Conservation (phyloP, 2,113 vertebrate species). For the Fulmarus glacialis region DNA sequence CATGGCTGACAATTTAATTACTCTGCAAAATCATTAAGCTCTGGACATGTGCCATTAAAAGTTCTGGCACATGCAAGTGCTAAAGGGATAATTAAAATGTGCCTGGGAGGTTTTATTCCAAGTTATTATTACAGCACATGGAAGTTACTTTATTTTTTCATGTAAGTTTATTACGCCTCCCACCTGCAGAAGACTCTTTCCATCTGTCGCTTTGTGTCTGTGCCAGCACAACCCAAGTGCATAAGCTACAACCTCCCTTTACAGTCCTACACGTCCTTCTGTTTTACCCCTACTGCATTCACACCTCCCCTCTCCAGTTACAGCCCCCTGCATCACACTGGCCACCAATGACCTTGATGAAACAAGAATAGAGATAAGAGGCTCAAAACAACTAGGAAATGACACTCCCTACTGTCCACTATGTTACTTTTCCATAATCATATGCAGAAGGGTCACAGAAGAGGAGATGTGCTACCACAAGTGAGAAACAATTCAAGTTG, state of each 20-base stretch:
- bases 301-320: neutral
- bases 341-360: neutral
- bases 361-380: neutral
- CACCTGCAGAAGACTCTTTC: neutral
- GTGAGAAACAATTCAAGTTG: neutral
- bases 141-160: neutral
- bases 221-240: neutral
- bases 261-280: neutral
- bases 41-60: neutral
- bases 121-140: neutral
- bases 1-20: neutral
- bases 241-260: neutral
- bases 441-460: rapidly evolving
- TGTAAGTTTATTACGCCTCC: neutral
- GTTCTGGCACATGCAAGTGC: neutral
- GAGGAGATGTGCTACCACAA: neutral
- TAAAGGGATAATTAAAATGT: neutral
- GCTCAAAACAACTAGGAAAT: neutral
- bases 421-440: rapidly evolving
- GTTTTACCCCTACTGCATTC: neutral
- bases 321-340: neutral
- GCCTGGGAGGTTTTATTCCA: neutral
- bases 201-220: neutral
- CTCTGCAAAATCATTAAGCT: neutral
- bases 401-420: rapidly evolving